phyloP scores from a whole-genome alignment of 2,888 invertebrate genomes.

The Syritta pipiens region DNA sequence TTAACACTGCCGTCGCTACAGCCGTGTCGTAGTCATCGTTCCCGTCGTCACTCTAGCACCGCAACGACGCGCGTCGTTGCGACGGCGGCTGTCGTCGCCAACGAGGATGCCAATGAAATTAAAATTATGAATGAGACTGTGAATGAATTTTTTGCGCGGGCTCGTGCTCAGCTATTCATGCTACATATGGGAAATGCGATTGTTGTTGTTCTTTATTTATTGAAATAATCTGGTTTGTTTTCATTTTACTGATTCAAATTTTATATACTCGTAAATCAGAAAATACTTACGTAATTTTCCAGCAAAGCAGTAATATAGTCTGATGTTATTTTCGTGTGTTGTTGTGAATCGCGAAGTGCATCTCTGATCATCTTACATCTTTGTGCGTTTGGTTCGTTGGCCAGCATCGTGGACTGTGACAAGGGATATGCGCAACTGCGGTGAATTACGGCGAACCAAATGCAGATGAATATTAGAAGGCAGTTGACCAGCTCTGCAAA shows the following conservation, averaged over 20 bases:
- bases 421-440: slow-evolving; percentile 34
- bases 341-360: slow-evolving; percentile 13
- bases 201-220: too few species aligned
- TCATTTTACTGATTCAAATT: not conserved
- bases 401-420: slow-evolving; percentile 1
- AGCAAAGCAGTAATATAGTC: slow-evolving; percentile 1
- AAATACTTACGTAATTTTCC: slow-evolving; percentile 35
- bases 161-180: too few species aligned
- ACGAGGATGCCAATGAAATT: too few species aligned
- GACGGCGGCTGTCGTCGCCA: not conserved
- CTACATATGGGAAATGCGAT: too few species aligned
- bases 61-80: not conserved
- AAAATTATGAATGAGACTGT: too few species aligned
- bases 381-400: slow-evolving; percentile 4
- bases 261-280: not conserved
- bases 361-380: slow-evolving; percentile 16
- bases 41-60: not conserved
- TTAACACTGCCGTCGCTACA: not conserved
- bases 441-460: slow-evolving; percentile 37
- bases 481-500: slow-evolving; percentile 34
- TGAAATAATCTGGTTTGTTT: too few species aligned
- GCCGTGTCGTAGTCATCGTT: not conserved
- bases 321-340: not conserved
- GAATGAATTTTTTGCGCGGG: too few species aligned
- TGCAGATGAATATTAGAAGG: slow-evolving; percentile 34